Conservation (phyloP, 2,888 invertebrate genomes). For the Drosophila limbata region DNA sequence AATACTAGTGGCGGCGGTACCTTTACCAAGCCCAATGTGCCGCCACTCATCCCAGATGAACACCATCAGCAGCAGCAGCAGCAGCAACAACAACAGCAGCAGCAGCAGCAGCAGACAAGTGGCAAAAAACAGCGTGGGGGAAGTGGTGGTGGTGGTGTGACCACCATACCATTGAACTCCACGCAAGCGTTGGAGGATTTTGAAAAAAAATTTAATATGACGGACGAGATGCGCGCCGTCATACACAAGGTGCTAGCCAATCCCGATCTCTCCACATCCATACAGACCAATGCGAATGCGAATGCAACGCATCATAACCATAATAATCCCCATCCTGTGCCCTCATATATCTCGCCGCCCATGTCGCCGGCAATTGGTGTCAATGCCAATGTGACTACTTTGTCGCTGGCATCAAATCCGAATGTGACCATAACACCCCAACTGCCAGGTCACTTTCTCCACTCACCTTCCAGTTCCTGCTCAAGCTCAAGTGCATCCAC, state of each 20-base stretch:
- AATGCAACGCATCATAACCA: conserved; percentile 13
- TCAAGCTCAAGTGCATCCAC: conserved; percentile 75
- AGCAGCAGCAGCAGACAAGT: conserved; percentile 16
- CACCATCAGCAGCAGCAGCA: conserved; percentile 23
- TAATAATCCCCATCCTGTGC: conserved; percentile 58
- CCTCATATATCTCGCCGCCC: conserved; percentile 84
- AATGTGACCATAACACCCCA: conserved; percentile 83
- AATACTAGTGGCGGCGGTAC: conserved; percentile 31
- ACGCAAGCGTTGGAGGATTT: conserved; percentile 82
- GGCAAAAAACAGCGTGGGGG: conserved; percentile 33
- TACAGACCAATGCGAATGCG: conserved; percentile 80
- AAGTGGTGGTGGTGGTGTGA: conserved; percentile 34
- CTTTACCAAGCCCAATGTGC: conserved; percentile 70
- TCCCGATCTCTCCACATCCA: conserved; percentile 84
- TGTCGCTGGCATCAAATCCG: conserved; percentile 82
- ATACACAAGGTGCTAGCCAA: conserved; percentile 84
- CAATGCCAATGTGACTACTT: conserved; percentile 59
- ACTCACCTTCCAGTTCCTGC: conserved; percentile 72
- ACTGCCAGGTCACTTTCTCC: conserved; percentile 77
- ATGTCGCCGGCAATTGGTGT: conserved; percentile 82
- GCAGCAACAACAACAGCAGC: conserved; percentile 20
- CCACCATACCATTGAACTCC: conserved; percentile 79
- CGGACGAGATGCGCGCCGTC: conserved; percentile 84
- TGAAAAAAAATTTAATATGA: conserved; percentile 84
- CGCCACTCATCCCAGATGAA: conserved; percentile 61